phyloP scores from a whole-genome alignment of 2,797 vertebrate species.

The Myotis vivesi region DNA sequence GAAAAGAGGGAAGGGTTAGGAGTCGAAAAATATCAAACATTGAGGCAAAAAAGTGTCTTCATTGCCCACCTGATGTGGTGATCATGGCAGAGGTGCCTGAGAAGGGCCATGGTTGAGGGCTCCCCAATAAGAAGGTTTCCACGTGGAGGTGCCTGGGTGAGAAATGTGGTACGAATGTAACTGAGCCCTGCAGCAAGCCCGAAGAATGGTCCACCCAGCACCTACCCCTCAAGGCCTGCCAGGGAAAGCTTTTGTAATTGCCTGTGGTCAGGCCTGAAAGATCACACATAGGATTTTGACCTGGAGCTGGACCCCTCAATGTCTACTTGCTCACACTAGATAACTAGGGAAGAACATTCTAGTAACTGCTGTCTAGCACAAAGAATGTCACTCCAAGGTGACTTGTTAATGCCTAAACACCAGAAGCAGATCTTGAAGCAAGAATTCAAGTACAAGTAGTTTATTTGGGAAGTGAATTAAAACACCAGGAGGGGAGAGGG shows the following conservation, averaged over 20 bases:
- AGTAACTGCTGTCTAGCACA: neutral
- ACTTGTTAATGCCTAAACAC: neutral
- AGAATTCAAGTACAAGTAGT: neutral
- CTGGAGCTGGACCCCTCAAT: neutral
- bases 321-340: neutral
- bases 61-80: neutral
- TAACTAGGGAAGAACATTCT: neutral
- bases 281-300: neutral
- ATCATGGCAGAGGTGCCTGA: neutral
- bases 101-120: neutral
- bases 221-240: neutral
- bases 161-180: fast-evolving
- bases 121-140: neutral
- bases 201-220: neutral
- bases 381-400: neutral
- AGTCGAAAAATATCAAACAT: neutral
- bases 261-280: neutral
- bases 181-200: neutral
- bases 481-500: neutral
- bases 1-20: neutral
- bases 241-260: neutral
- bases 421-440: neutral
- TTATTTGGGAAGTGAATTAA: neutral
- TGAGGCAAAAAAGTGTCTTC: neutral
- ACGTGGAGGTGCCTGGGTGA: neutral